These are phyloP conservation scores for Gastrophryne carolinensis DNA, from an alignment of 2,797 vertebrate species.

Conservation along the genomic window DNA sequence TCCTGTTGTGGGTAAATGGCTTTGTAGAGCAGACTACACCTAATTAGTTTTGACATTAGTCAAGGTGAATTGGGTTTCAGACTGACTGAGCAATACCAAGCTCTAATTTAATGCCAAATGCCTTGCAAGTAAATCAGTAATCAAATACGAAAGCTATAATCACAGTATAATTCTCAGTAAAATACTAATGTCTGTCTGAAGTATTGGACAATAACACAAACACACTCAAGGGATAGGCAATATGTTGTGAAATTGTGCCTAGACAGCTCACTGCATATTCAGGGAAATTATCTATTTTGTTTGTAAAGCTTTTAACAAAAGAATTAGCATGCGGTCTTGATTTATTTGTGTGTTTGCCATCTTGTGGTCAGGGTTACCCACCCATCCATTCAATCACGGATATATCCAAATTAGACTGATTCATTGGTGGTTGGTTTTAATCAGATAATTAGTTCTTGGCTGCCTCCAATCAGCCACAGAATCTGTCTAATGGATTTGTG, in stretches of 20 bases:
- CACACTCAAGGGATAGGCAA: background rate
- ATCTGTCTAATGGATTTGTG: no score
- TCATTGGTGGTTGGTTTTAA: no score
- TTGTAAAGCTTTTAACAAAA: background rate
- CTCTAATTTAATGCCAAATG: background rate
- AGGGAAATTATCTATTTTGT: background rate
- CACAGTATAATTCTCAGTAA: background rate
- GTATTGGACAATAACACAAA: background rate
- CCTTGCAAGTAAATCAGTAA: background rate
- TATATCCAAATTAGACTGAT: no score
- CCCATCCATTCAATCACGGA: no score
- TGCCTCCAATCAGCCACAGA: no score
- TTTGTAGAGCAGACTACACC: background rate
- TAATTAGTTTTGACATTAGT: conserved; percentile 1
- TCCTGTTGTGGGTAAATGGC: background rate
- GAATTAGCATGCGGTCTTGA: no score
- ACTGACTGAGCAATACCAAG: background rate
- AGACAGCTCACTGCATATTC: background rate
- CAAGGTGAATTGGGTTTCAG: conserved; percentile 1
- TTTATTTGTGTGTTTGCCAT: no score
- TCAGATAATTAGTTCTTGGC: no score
- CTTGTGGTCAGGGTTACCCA: no score
- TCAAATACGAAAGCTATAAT: background rate
- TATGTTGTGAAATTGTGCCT: background rate
- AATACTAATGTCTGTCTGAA: background rate